Evolutionary conservation across 2,888 invertebrate species (phyloP).

Genomic region (Andrena haemorrhoa): DNA sequence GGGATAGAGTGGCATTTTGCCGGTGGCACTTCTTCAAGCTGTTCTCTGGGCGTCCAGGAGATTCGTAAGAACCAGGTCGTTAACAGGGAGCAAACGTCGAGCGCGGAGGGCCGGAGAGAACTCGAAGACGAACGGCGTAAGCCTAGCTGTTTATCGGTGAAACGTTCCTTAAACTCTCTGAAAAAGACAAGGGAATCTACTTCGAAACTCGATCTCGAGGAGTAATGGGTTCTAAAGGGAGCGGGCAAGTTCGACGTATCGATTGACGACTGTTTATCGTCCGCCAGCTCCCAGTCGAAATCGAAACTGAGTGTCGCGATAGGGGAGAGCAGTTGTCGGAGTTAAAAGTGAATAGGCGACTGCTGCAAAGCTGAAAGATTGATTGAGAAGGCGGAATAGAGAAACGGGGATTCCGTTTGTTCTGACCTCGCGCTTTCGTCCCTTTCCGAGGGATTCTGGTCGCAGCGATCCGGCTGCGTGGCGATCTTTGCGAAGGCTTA

Average conservation of each 20-base stretch:
- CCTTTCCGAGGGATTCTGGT: constrained; percentile 41
- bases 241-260: neutral
- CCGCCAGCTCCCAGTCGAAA: no score
- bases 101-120: neutral
- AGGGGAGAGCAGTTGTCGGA: no score
- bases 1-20: neutral
- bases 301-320: neutral
- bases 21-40: no score
- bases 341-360: neutral
- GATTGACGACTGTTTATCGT: neutral
- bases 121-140: neutral
- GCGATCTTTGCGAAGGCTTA: constrained; percentile 67
- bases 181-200: neutral
- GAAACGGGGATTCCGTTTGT: neutral
- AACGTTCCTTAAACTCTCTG: neutral
- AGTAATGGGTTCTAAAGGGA: neutral
- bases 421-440: neutral
- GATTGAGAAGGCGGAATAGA: neutral
- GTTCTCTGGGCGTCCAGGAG: neutral
- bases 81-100: constrained; percentile 5
- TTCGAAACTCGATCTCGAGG: neutral
- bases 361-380: constrained; percentile 45
- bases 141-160: neutral
- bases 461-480: constrained; percentile 43
- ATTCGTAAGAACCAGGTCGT: constrained; percentile 39